Base-by-base conservation (phyloP, 2,797 vertebrate species). In the Falco berigora region DNA sequence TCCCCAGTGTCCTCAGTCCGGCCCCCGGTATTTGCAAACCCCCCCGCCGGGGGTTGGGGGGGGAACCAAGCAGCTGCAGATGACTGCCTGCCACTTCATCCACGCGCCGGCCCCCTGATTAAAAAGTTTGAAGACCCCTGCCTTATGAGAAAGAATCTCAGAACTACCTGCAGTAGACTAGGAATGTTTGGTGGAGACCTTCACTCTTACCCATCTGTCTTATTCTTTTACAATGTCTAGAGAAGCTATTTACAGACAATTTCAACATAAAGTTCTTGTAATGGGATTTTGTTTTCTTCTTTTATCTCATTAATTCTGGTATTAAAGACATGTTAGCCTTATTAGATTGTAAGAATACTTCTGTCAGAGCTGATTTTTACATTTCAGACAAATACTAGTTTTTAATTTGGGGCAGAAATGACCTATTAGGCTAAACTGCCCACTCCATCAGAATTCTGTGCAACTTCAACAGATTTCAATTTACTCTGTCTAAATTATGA, bases 401-500 rank as follows among this genome's bases (percentile, higher is more conserved):
- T 81, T 91, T 72, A 28, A 36, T 92, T 88, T 88, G 71, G 79
- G 50, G 34, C 38, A 85, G 71, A 92, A 93, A 61, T 64, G 40
- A 92, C 86, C 86, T 88, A 66, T 92, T 84, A 68, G 40, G 42
- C 49, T 95, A 56, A 88, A 81, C 75, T 94, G 76, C 76, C 85
- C 90, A 59, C 44, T 89, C 74, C 56, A 85, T 85, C 78, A 81
- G 85, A 84, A 95, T 79, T 62, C 77, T 83, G 77, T 55, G 56
- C 32, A 75, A 89, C 63, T 93, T 67, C 30, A 94, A 92, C 69
- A 88, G 46, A 89, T 94, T 94, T 89, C 49, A 92, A 86, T 81
- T 95, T 87, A 64, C 25, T 74, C 89, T 71, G 47, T 52, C 94
- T 79, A 90, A 95, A 96, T 95, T 90, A 95, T 34, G 90, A 92